Conservation (phyloP, 2,113 vertebrate genomes). For the Quiscalus mexicanus region DNA sequence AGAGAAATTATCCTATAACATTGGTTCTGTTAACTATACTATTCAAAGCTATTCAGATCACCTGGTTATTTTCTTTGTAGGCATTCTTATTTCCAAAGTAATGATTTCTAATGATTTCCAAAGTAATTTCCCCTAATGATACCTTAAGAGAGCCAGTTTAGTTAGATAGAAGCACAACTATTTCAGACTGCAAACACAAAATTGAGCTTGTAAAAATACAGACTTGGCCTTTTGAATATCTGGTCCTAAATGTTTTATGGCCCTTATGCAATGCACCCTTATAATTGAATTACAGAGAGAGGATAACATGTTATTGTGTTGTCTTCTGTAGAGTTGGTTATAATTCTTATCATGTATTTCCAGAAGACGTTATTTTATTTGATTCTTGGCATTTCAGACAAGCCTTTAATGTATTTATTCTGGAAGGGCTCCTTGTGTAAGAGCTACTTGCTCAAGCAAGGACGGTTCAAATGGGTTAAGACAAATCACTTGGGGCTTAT, state of each 20-base stretch:
- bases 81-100: not conserved
- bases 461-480: not conserved
- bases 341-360: slow-evolving; percentile 57
- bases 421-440: slow-evolving; percentile 2
- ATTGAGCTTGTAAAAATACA: not conserved
- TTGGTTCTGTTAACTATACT: not conserved
- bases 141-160: not conserved
- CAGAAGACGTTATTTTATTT: slow-evolving; percentile 14
- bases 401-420: slow-evolving; percentile 45
- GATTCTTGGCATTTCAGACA: slow-evolving; percentile 3
- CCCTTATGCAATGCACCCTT: not conserved
- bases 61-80: slow-evolving; percentile 18
- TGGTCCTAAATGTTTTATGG: not conserved
- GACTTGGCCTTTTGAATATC: slow-evolving; percentile 12
- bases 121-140: not conserved
- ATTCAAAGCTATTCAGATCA: slow-evolving; percentile 2
- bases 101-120: too few relatives aligned
- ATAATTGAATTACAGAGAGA: slow-evolving; percentile 46
- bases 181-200: slow-evolving; percentile 12
- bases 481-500: not conserved
- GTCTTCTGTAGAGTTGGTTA: slow-evolving; percentile 16
- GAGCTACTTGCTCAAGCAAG: slow-evolving; percentile 2
- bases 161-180: not conserved
- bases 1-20: slow-evolving; percentile 21
- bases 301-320: slow-evolving; percentile 43